Percentiles rank a stretch among this genome's conserved stretches.
Evolutionary conservation across 2,797 vertebrate species (phyloP).

Genomic region (Graptemys geographica): DNA sequence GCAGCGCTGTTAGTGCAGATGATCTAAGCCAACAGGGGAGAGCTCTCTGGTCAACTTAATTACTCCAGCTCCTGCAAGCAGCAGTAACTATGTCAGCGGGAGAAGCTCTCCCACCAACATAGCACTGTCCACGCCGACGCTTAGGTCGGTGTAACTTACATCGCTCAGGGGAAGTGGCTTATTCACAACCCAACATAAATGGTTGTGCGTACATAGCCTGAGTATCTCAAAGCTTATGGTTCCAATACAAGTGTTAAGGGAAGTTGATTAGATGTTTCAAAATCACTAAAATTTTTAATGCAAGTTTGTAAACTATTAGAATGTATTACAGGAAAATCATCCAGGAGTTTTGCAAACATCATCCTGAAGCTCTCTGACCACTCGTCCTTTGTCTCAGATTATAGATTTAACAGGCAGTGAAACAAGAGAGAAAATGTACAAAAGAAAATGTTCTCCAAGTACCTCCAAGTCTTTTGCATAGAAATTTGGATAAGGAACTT

Average conservation of each 20-base stretch:
- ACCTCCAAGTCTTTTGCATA: background rate
- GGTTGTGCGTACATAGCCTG: background rate
- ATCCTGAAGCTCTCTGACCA: background rate
- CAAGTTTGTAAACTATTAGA: background rate
- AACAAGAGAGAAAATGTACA: background rate
- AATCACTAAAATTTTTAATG: background rate
- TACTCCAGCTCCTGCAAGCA: background rate
- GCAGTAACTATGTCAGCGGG: background rate
- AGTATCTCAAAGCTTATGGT: background rate
- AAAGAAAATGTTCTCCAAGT: background rate
- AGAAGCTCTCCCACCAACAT: background rate
- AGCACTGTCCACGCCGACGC: background rate
- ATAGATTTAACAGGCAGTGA: background rate
- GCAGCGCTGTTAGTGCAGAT: background rate
- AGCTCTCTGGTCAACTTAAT: background rate
- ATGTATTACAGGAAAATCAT: background rate
- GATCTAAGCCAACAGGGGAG: background rate
- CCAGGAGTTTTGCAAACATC: background rate
- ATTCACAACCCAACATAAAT: background rate
- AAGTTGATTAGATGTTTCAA: background rate
- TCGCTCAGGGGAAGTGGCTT: background rate
- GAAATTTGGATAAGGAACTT: background rate
- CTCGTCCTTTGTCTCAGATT: background rate
- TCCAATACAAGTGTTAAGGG: background rate
- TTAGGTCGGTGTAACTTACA: background rate